Percentiles rank a stretch among this genome's conserved stretches.
These are phyloP conservation scores for Pachydiplax longipennis DNA, from an alignment of 2,888 invertebrate species.

Conservation along the genomic window DNA sequence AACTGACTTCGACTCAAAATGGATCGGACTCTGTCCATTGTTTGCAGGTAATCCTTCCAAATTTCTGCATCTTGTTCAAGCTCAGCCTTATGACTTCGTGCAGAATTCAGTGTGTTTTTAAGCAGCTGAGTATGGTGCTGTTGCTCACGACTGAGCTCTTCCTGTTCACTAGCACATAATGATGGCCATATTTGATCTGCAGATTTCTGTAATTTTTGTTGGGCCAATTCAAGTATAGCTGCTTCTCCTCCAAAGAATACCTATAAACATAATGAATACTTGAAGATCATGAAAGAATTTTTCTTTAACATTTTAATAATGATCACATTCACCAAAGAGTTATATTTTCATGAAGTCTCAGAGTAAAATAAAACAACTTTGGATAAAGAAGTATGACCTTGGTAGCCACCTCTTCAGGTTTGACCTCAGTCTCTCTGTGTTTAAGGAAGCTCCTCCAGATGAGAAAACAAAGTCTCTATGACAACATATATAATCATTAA, in stretches of 20 bases:
- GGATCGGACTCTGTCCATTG: slow-evolving; percentile 78
- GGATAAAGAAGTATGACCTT: no score
- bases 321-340: no score
- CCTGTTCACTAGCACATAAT: slow-evolving; percentile 79
- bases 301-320: no score
- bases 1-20: slow-evolving; percentile 78
- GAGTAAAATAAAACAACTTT: no score
- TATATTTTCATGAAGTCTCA: no score
- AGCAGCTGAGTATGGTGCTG: slow-evolving; percentile 81
- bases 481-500: no score
- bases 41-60: slow-evolving; percentile 84
- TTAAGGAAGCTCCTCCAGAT: no score
- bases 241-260: slow-evolving; percentile 83
- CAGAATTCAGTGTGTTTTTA: slow-evolving; percentile 83
- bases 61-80: slow-evolving; percentile 83
- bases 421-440: no score
- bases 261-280: slow-evolving; percentile 52
- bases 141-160: slow-evolving; percentile 81
- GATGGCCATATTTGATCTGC: slow-evolving; percentile 91
- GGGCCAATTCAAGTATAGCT: slow-evolving; percentile 79
- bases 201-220: slow-evolving; percentile 81
- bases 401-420: no score
- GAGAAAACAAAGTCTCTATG: no score
- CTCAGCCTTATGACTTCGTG: slow-evolving; percentile 79
- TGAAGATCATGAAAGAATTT: no score